Base-by-base conservation (phyloP, 2,113 vertebrate genomes). In the Eretmochelys imbricata region DNA sequence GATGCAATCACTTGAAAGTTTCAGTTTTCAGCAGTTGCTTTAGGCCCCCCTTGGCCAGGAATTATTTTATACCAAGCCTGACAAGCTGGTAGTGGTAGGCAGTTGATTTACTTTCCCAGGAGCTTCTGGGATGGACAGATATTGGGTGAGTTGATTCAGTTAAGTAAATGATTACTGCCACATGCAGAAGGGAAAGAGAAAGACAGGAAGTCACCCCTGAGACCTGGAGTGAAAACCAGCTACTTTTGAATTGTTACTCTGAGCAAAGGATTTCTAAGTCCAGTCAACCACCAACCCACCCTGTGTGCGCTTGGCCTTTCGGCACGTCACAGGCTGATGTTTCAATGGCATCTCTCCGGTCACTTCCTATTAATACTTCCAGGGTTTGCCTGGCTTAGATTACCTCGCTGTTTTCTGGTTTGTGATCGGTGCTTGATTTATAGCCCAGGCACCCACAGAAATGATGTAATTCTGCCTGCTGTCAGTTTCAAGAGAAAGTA, bases 191-290 rank as follows among this genome's bases (percentile, higher is more conserved):
- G 75, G 65, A 89, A 53, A 90, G 75, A 76, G 82, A 89, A 48
- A 89, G 86, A 89, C n/a, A 5, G 83, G 54, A 82, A 86, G 84
- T 87, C 88, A 84, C 29, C 80, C 90, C n/a, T 90, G 79, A 91
- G 76, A 94, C 76, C 82, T 13, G 29, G 51, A 81, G 75, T 81
- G 89, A 82, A 82, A 89, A 85, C 82, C 11, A 35, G 42, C 84
- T 82, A 65, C 83, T 81, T 91, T 89, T 83, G 86, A 94, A 89
- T 83, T 91, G 89, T 91, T 83, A 69, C 38, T 92, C 87, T 86
- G 53, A 76, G 86, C 82, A 83, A 65, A 87, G 84, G 53, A 59
- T 83, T 76, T 91, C 82, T 82, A 46, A 88, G 85, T 46, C 46
- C 13, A 35, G 59, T 27, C 9, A 62, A 5, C 19, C 8, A 20